These are phyloP conservation scores for Esox masquinongy DNA, from an alignment of 2,797 vertebrate species.

Conservation along the genomic window DNA sequence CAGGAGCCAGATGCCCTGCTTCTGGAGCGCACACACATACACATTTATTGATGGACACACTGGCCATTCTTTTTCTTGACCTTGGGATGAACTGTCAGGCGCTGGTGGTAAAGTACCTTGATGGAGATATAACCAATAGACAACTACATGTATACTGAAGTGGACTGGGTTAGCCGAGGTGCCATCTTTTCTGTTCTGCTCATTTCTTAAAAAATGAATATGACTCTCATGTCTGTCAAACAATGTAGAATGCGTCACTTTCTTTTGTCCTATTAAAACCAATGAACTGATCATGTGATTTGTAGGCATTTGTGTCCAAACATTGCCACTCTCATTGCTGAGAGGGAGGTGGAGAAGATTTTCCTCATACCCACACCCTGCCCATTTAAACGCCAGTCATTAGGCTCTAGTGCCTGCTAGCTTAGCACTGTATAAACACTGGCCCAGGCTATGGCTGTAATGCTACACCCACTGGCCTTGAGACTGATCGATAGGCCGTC, in stretches of 20 bases:
- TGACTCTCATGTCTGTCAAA: neutral
- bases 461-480: neutral
- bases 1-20: conserved; percentile 66
- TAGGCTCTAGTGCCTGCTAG: neutral
- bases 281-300: conserved; percentile 3
- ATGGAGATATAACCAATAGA: neutral
- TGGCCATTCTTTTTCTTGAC: conserved; percentile 38
- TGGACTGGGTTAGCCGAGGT: neutral
- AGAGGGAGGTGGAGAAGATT: neutral
- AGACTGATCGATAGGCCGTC: neutral
- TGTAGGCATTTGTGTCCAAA: neutral
- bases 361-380: neutral
- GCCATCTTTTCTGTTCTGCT: conserved; percentile 6
- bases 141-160: neutral
- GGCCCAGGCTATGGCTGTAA: neutral
- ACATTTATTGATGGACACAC: conserved; percentile 18
- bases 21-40: conserved; percentile 33
- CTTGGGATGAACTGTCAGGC: conserved; percentile 39
- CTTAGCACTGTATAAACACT: neutral
- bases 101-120: conserved; percentile 14
- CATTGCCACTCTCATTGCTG: neutral
- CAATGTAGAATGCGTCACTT: neutral
- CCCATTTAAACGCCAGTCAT: neutral
- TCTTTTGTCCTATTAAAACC: neutral
- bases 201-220: neutral